A percentile compares a stretch with the other conserved stretches of the same genome.
Evolutionary conservation across 2,113 vertebrate genomes (phyloP).

Genomic region (Cyprinodon brontotheroides): DNA sequence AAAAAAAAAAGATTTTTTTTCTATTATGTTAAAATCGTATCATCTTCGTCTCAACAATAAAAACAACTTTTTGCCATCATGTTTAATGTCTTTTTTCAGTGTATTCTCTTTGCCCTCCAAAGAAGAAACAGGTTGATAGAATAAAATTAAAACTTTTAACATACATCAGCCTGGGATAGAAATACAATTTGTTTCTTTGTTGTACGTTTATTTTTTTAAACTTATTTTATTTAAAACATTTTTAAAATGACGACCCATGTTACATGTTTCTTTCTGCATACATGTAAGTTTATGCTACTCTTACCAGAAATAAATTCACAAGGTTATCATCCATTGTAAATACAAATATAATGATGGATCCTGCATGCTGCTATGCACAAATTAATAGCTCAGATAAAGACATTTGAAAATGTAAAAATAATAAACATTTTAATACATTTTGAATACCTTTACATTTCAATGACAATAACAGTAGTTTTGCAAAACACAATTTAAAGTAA

Average conservation of each 20-base stretch:
- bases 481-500: neutral
- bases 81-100: no score
- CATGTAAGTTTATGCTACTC: neutral
- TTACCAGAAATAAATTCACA: neutral
- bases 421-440: neutral
- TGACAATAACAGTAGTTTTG: neutral
- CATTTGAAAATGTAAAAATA: neutral
- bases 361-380: neutral
- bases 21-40: no score
- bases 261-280: neutral
- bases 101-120: no score
- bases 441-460: neutral
- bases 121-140: no score
- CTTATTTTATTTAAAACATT: neutral
- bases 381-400: neutral
- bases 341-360: neutral
- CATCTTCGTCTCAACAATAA: no score
- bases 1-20: no score
- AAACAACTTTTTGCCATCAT: no score
- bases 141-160: no score
- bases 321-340: neutral
- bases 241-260: neutral
- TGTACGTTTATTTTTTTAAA: neutral
- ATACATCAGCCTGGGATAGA: no score
- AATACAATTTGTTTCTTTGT: neutral